A percentile compares a stretch with the other conserved stretches of the same genome.
These are phyloP conservation scores for Catamblyrhynchus diadema DNA, from an alignment of 2,797 vertebrate genomes.

Conservation along the genomic window DNA sequence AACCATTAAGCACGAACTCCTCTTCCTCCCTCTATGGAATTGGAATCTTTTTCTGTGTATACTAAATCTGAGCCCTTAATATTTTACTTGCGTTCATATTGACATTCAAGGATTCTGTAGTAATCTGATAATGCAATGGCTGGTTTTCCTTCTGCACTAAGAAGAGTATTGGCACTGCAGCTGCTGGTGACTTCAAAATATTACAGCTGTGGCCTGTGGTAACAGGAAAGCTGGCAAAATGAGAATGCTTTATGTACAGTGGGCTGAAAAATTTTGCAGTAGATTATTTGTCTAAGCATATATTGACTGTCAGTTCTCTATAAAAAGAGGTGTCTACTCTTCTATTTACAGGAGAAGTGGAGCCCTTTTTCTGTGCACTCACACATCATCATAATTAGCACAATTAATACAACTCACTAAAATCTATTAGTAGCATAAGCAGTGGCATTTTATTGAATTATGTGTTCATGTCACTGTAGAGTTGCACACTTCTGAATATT, in stretches of 20 bases:
- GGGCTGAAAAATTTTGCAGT: background rate
- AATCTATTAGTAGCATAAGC: background rate
- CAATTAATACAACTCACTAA: background rate
- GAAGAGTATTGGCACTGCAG: background rate
- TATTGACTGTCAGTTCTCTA: background rate
- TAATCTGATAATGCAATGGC: background rate
- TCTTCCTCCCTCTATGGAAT: background rate
- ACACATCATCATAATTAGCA: background rate
- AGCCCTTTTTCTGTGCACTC: background rate
- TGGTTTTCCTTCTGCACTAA: background rate
- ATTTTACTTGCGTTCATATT: background rate
- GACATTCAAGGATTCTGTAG: background rate
- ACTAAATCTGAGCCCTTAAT: background rate
- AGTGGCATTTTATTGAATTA: background rate
- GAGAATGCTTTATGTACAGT: background rate
- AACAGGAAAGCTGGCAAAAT: background rate
- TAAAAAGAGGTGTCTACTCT: background rate
- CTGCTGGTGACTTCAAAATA: background rate
- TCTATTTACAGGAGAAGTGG: background rate
- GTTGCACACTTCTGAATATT: background rate
- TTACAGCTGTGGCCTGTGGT: background rate
- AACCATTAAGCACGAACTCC: background rate
- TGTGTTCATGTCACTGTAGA: background rate
- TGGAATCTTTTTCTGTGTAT: background rate
- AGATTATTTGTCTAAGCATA: background rate